phyloP scores from a whole-genome alignment of 2,113 vertebrate species.

The Odontophorus gujanensis region DNA sequence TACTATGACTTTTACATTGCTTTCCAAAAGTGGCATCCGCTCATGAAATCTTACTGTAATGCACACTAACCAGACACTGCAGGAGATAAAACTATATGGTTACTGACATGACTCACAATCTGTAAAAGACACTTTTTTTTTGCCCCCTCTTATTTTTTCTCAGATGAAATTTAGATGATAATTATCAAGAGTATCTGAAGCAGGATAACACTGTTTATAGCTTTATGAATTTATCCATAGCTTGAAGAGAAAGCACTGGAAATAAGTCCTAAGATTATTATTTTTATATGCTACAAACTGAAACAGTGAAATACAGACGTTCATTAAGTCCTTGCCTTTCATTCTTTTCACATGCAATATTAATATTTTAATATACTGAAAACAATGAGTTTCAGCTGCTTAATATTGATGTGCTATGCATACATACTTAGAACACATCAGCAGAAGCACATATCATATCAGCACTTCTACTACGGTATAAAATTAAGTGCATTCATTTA shows the following conservation, averaged over 20 bases:
- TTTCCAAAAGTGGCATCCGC: neutral
- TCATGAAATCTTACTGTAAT: neutral
- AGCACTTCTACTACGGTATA: neutral
- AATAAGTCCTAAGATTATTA: neutral
- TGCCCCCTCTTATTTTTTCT: no score
- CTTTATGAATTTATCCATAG: neutral
- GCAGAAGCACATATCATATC: neutral
- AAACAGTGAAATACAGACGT: neutral
- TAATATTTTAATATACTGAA: conserved; percentile 27
- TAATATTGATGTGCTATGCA: neutral
- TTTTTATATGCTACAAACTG: neutral
- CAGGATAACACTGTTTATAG: neutral
- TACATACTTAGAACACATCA: neutral
- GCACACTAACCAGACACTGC: neutral
- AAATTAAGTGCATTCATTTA: conserved; percentile 28
- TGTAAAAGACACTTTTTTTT: neutral
- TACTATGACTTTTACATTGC: neutral
- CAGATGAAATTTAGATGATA: neutral
- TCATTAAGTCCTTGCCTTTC: neutral
- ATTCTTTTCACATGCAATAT: neutral
- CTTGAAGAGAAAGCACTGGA: neutral
- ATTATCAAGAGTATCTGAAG: neutral
- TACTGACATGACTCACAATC: neutral
- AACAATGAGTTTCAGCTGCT: neutral
- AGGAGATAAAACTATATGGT: neutral